These are phyloP conservation scores for Malurus splendens DNA, from an alignment of 2,797 vertebrate species.

Conservation along the genomic window DNA sequence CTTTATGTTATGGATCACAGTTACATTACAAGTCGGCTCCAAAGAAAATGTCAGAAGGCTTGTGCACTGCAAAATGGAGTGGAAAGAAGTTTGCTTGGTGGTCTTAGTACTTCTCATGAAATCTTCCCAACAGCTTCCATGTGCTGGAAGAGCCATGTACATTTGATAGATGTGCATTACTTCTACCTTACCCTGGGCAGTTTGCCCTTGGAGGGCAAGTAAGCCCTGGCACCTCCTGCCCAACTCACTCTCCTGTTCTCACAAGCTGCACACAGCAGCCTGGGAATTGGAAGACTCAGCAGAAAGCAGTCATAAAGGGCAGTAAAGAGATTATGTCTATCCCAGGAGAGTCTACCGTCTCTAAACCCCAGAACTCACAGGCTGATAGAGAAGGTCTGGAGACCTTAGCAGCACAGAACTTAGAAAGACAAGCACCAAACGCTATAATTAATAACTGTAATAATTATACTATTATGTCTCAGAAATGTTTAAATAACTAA, in stretches of 20 bases:
- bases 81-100: not conserved
- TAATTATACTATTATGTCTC: not conserved
- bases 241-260: too few species aligned
- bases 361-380: not conserved
- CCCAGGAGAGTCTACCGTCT: not conserved
- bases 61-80: not conserved
- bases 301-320: not conserved
- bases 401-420: not conserved
- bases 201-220: not conserved
- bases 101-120: not conserved
- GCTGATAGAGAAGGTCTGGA: not conserved
- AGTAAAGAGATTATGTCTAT: not conserved
- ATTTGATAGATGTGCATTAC: not conserved
- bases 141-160: not conserved
- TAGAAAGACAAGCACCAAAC: not conserved
- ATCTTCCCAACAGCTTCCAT: not conserved
- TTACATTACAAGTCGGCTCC: not conserved
- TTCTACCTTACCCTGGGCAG: not conserved
- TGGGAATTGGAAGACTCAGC: not conserved
- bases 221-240: not conserved
- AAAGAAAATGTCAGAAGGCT: not conserved
- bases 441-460: not conserved
- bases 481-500: constrained; percentile 3
- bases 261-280: accelerated
- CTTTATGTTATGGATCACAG: not conserved